phyloP scores from a whole-genome alignment of 2,113 vertebrate species.

The Pseudopodoces humilis region DNA sequence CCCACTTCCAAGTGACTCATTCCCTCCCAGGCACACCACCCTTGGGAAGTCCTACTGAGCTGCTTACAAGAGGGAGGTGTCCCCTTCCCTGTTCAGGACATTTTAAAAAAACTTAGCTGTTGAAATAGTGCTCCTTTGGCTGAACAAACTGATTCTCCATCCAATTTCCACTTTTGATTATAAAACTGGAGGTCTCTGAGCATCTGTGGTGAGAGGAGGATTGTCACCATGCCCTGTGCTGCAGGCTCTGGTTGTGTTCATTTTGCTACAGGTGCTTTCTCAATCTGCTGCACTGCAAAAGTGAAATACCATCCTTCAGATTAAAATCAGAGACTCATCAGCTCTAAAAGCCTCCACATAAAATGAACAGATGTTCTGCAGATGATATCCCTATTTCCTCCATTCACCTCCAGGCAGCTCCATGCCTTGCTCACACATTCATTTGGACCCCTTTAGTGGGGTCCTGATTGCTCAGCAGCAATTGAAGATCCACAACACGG shows the following conservation, averaged over 20 bases:
- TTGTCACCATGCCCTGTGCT: background rate
- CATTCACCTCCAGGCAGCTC: background rate
- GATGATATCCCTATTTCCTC: background rate
- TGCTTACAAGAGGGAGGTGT: background rate
- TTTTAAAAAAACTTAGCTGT: background rate
- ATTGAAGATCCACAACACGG: background rate
- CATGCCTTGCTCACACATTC: background rate
- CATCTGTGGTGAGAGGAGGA: background rate
- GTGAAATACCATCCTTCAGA: background rate
- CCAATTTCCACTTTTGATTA: background rate
- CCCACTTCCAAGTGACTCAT: background rate
- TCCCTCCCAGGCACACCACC: background rate
- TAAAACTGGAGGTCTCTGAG: background rate
- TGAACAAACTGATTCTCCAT: background rate
- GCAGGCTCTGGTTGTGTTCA: background rate
- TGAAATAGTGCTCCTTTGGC: background rate
- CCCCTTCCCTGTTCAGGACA: background rate
- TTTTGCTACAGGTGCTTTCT: background rate
- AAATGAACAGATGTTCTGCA: background rate
- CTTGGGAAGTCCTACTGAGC: background rate
- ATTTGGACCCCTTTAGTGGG: background rate
- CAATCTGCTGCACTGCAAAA: fast-evolving
- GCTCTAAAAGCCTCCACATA: background rate
- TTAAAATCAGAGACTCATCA: background rate
- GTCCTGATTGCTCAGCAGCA: background rate